These are phyloP conservation scores for Pangasius sanitwongsei DNA, from an alignment of 2,797 vertebrate genomes.

Conservation along the genomic window DNA sequence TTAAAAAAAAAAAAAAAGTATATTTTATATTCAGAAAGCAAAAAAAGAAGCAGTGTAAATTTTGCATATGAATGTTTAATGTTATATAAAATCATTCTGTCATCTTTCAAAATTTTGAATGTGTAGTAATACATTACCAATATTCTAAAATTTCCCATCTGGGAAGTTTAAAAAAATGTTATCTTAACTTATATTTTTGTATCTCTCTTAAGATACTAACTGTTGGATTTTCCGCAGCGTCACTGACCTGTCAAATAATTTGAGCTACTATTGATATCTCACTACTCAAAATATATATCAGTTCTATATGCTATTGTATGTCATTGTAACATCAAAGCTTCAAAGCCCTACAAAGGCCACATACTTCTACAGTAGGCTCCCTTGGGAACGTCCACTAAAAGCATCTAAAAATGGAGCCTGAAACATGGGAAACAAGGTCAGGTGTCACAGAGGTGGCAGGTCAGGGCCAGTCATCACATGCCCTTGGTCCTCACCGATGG, in stretches of 20 bases:
- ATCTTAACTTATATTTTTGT: background rate
- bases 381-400: slow-evolving; percentile 36
- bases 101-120: background rate
- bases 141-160: background rate
- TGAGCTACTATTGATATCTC: background rate
- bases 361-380: slow-evolving; percentile 37
- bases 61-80: background rate
- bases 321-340: slow-evolving; percentile 7
- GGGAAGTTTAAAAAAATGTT: background rate
- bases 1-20: no score
- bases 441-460: slow-evolving; percentile 62
- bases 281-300: background rate
- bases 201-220: background rate
- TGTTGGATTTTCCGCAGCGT: background rate
- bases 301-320: background rate
- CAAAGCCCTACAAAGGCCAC: slow-evolving; percentile 15
- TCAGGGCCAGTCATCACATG: slow-evolving; percentile 62
- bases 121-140: background rate
- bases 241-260: background rate
- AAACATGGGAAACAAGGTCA: slow-evolving; percentile 52
- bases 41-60: background rate
- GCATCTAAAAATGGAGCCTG: slow-evolving; percentile 54
- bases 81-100: background rate
- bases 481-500: slow-evolving; percentile 57
- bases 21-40: background rate